Evolutionary conservation across 1,140 invertebrate genomes (phyloP).

Genomic region (Achatina immaculata): DNA sequence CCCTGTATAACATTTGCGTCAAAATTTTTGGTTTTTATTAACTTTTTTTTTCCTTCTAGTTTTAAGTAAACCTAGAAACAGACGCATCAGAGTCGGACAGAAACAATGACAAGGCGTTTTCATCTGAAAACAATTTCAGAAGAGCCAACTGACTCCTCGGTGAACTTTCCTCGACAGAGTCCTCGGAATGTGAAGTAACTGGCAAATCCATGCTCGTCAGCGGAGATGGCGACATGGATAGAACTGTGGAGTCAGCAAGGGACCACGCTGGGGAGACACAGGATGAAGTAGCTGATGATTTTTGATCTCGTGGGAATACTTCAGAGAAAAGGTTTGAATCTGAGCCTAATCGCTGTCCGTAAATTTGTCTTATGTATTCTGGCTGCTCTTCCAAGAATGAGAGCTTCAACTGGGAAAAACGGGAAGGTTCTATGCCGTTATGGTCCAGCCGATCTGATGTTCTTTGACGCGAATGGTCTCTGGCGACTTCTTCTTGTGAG

Average conservation of each 20-base stretch:
- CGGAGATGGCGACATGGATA: neutral
- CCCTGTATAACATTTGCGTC: no score
- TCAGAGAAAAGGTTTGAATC: neutral
- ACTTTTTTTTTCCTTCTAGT: no score
- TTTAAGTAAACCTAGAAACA: neutral
- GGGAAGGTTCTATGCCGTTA: neutral
- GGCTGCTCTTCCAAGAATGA: neutral
- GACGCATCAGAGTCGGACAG: neutral
- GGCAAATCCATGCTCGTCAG: neutral
- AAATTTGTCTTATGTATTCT: neutral
- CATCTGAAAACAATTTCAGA: neutral
- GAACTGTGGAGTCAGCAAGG: neutral
- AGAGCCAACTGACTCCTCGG: neutral
- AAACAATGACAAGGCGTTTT: neutral
- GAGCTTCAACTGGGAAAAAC: neutral
- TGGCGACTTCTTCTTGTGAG: neutral
- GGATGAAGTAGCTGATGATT: neutral
- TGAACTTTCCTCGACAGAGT: neutral
- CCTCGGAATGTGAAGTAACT: neutral
- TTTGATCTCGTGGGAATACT: neutral
- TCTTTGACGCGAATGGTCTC: neutral
- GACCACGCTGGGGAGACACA: neutral
- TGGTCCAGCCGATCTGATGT: neutral
- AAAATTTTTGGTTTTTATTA: no score
- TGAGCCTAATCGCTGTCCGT: neutral